Conservation (phyloP, 2,113 vertebrate genomes). For the Labeo rohita region DNA sequence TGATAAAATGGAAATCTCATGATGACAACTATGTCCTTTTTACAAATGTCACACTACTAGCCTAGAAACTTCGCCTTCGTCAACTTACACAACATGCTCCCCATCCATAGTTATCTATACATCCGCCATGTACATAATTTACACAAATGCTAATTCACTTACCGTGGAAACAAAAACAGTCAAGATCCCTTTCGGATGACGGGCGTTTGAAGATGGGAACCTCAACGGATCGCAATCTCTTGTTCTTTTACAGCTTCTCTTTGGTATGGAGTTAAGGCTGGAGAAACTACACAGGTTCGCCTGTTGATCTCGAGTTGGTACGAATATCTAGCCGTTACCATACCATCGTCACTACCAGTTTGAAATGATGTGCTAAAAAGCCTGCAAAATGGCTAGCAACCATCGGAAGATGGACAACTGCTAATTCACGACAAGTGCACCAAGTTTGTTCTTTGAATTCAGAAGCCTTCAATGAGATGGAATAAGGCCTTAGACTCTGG, state of each 20-base stretch:
- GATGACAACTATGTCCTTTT: conserved; percentile 74
- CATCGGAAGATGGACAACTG: conserved; percentile 2
- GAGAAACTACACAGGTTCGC: conserved; percentile 56
- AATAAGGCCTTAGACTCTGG: conserved; percentile 74
- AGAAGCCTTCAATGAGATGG: conserved; percentile 71
- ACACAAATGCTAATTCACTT: conserved; percentile 62
- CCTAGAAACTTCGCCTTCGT: conserved; percentile 59
- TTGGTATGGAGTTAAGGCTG: conserved; percentile 79
- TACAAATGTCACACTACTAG: conserved; percentile 76
- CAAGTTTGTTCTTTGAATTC: conserved; percentile 65
- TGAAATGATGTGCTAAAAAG: conserved; percentile 31
- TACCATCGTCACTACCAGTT: conserved; percentile 54
- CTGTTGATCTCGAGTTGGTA: conserved; percentile 47
- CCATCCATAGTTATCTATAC: conserved; percentile 74
- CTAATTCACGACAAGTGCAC: conserved; percentile 62
- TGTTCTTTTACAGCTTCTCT: conserved; percentile 71
- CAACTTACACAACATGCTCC: conserved; percentile 73
- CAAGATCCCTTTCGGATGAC: conserved; percentile 56
- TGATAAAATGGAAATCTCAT: conserved; percentile 75
- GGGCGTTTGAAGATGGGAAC: conserved; percentile 60
- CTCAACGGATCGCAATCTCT: conserved; percentile 48
- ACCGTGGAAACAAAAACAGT: conserved; percentile 56
- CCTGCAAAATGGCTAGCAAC: conserved; percentile 34
- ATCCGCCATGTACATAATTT: conserved; percentile 78
- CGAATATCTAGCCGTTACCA: conserved; percentile 69